Evolutionary conservation across 2,113 vertebrate genomes (phyloP), one percentile per base, ranked within the genome.

Genomic region (Argyrosomus japonicus): DNA sequence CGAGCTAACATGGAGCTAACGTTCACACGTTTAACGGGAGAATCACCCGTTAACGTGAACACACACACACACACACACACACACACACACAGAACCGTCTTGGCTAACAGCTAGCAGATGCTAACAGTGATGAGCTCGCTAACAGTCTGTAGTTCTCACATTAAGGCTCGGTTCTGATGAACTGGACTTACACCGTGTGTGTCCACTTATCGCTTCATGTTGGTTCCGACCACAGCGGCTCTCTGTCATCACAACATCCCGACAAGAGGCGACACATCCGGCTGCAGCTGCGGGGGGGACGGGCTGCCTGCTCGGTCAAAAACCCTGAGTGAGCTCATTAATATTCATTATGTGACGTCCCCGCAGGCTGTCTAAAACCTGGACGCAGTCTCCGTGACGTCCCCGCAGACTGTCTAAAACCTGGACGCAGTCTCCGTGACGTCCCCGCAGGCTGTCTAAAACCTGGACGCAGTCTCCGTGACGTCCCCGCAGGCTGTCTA

Each of bases 181-280:
- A 80, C 77, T 57, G 75, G 15, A 91, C 90, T 92, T 79, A 92
- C 93, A 87, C 68, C 74, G 83, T 67, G 73, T 85, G 77, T 74
- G 85, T 51, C 91, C 45, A 87, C 91, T 36, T 94, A 94, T 73
- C 92, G 92, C 86, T 88, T 90, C 94, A 95, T 95, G 85, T 90
- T 93, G 88, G 73, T 75, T 73, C 64, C 75, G 75, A 85, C 85
- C 82, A 75, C 87, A 67, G 82, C 12, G 67, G 74, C 81, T 75
- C 72, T 79, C 48, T 62, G 36, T 36, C 36, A 57, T 77, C 69
- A 88, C 75, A 85, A 77, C 89, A 79, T 67, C 79, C 75, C 81
- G 77, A 2, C 40, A 47, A 53, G 85, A 72, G 63, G 60, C 62
- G 47, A 82, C 45, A 63, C 61, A 47, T 43, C 63, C 64, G 36